A percentile compares a stretch with the other conserved stretches of the same genome.
Conservation (phyloP, 2,113 vertebrate genomes). For the Onychorhynchus coronatus region DNA sequence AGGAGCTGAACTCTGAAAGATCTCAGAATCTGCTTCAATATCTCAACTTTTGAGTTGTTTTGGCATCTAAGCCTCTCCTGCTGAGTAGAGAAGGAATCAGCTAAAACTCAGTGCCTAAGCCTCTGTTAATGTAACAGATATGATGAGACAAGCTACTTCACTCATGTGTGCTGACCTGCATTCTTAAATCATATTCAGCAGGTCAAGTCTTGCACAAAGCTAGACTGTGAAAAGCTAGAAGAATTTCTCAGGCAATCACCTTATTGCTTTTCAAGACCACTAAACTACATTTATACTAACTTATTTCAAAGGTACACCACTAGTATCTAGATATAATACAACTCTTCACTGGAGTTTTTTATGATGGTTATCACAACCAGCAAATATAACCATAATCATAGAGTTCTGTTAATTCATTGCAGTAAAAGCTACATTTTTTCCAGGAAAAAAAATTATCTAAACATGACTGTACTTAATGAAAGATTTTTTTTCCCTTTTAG, state of each 20-base stretch:
- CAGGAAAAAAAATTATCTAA: neutral
- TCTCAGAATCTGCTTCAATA: neutral
- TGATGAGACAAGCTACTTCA: neutral
- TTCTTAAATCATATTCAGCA: neutral
- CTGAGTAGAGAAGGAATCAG: neutral
- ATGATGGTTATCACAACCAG: neutral
- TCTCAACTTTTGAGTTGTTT: neutral
- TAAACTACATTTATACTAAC: neutral
- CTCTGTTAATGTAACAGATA: neutral
- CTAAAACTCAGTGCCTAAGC: neutral
- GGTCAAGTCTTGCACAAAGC: neutral
- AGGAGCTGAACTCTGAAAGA: neutral
- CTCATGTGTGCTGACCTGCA: neutral
- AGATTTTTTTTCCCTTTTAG: neutral
- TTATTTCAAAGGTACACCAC: neutral
- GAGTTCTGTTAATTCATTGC: neutral
- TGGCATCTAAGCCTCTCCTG: neutral
- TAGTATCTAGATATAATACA: neutral
- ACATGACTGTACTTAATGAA: neutral
- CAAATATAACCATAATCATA: neutral
- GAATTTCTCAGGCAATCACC: neutral
- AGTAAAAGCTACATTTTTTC: neutral
- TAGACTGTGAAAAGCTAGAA: neutral
- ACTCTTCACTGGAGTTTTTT: neutral
- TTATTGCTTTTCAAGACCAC: neutral